phyloP scores from a whole-genome alignment of 2,113 vertebrate genomes.

The Cyphomyrus plagiostoma region DNA sequence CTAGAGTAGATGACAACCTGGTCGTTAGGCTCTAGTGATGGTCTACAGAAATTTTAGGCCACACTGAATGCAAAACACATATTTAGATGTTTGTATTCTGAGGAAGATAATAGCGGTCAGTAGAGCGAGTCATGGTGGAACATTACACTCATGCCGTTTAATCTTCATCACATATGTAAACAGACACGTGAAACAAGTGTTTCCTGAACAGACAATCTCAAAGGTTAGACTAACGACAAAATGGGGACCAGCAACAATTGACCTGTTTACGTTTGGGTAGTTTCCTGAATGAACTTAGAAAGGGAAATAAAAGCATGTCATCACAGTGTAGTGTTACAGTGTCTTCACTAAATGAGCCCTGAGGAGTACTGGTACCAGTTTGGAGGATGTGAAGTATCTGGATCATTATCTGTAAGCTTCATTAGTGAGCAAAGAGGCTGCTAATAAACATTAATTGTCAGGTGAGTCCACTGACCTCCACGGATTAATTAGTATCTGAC shows the following conservation, averaged over 20 bases:
- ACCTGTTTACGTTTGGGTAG: not conserved
- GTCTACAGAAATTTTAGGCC: not conserved
- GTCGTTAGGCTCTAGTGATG: not conserved
- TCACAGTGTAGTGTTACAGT: not conserved
- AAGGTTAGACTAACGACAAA: not conserved
- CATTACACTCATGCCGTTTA: not conserved
- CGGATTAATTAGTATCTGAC: conserved; percentile 40
- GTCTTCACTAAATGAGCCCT: not conserved
- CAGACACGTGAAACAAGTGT: not conserved
- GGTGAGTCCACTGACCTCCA: conserved; percentile 15
- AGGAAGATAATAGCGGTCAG: not conserved
- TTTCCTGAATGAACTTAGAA: too few species aligned
- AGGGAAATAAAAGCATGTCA: not conserved
- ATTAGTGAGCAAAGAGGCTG: conserved; percentile 20
- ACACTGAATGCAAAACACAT: not conserved
- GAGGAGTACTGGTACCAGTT: not conserved
- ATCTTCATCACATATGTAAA: not conserved
- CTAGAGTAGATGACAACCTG: not conserved
- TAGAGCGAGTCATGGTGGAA: not conserved
- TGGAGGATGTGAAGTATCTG: not conserved
- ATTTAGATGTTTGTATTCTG: not conserved
- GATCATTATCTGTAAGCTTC: conserved; percentile 31
- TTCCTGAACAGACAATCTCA: not conserved
- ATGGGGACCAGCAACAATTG: not conserved
- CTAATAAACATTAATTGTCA: conserved; percentile 32